These are phyloP conservation scores for Sitta europaea DNA, from an alignment of 2,113 vertebrate genomes.

Conservation along the genomic window DNA sequence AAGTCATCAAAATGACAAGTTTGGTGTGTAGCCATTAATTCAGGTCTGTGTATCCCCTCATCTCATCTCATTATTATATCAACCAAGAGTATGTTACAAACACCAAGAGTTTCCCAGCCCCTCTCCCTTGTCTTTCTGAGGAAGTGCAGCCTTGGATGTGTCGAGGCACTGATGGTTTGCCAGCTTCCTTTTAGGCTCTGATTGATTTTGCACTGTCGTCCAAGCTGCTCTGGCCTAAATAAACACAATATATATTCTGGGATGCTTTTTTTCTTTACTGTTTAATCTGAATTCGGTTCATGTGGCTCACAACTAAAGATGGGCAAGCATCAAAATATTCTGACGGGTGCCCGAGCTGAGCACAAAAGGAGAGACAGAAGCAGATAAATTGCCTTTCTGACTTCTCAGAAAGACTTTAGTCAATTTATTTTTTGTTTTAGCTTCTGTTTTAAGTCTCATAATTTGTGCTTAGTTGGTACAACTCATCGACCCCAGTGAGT, in stretches of 20 bases:
- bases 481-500: background rate
- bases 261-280: background rate
- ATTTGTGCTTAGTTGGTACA: background rate
- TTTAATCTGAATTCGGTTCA: constrained; percentile 45
- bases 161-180: background rate
- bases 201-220: background rate
- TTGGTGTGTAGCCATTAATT: constrained; percentile 65
- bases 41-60: constrained; percentile 21
- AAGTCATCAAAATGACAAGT: constrained; percentile 82
- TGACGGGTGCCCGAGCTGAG: background rate
- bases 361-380: constrained; percentile 22
- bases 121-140: background rate
- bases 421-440: background rate
- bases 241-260: constrained; percentile 56
- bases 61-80: constrained; percentile 54
- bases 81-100: background rate
- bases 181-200: constrained; percentile 57
- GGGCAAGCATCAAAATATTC: constrained; percentile 41
- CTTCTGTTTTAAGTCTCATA: background rate
- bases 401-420: background rate
- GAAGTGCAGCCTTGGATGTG: background rate
- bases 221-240: constrained; percentile 56
- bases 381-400: constrained; percentile 23
- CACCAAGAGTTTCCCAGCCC: background rate
- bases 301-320: background rate